Evolutionary conservation across 2,797 vertebrate genomes (phyloP).

Genomic region (Myiothlypis chrysogaster): DNA sequence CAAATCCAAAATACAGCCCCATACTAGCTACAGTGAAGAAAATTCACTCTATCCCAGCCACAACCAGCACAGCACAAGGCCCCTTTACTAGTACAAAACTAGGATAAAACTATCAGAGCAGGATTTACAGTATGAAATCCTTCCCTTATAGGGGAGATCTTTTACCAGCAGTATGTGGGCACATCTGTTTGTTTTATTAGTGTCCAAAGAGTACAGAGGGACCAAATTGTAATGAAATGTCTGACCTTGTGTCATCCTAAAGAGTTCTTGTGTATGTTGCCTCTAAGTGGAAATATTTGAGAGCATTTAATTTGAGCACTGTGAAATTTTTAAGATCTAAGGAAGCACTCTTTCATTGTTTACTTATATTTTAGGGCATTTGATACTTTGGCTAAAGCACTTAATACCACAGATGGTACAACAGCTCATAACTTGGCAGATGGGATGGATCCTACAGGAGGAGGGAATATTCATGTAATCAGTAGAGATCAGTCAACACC

Average conservation of each 20-base stretch:
- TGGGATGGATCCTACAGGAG: constrained; percentile 81
- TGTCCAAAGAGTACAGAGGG: background rate
- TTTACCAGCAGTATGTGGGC: background rate
- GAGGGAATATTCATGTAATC: constrained; percentile 93
- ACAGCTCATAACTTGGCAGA: constrained; percentile 80
- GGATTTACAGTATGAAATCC: background rate
- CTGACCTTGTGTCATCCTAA: background rate
- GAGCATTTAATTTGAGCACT: background rate
- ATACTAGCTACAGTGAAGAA: background rate
- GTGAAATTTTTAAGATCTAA: background rate
- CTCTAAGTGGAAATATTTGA: background rate
- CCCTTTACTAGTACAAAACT: background rate
- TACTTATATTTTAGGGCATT: constrained; percentile 85
- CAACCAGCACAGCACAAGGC: background rate
- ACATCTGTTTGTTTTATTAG: background rate
- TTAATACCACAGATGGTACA: constrained; percentile 85
- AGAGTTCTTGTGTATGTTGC: background rate
- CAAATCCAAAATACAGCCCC: background rate
- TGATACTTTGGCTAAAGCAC: constrained; percentile 97
- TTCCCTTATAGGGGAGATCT: background rate
- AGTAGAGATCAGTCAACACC: constrained; percentile 94
- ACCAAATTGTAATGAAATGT: background rate
- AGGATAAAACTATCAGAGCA: background rate
- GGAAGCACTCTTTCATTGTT: background rate
- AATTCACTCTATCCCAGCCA: background rate